Base-by-base conservation (phyloP, 2,888 invertebrate genomes). In the Perithous albicinctus region DNA sequence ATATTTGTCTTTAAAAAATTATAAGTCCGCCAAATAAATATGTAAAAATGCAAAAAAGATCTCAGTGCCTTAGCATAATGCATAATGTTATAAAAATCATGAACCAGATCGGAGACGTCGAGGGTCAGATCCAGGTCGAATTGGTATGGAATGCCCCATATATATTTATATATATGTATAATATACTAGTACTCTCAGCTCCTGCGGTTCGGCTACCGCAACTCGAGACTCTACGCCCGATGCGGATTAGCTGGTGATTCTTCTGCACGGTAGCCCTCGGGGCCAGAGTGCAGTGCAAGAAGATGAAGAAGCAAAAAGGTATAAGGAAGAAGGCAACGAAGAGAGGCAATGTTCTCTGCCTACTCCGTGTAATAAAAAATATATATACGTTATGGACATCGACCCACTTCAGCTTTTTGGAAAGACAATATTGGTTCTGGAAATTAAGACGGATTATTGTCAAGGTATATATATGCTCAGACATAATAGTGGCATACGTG, bases 141-240 rank as follows among this genome's bases (percentile, higher is more conserved):
- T n/a, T n/a, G n/a, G n/a, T n/a, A n/a, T n/a, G n/a, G n/a, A n/a
- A n/a, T n/a, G n/a, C n/a, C n/a, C n/a, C n/a, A n/a, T n/a, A n/a
- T n/a, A n/a, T n/a, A n/a, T n/a, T n/a, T n/a, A n/a, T n/a, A n/a
- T n/a, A n/a, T n/a, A n/a, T n/a, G n/a, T n/a, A n/a, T n/a, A n/a
- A n/a, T n/a, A n/a, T n/a, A 59, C 20, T 35, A 56, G 63, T 54
- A 66, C 56, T 51, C 32, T 66, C 29, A 48, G 41, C 56, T 69
- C 43, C 82, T 82, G 82, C 67, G 82, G 82, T 82, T 74, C 82
- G 79, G 79, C 82, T 79, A 79, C 76, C 82, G 79, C 82, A 79
- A 76, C 69, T 76, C 66, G 59, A 56, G 78, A 63, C 75, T 43
- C 41, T 15, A 59, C 56, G 59, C 70, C 72, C 76, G 82, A 79